Base-by-base conservation (phyloP, 35 echinoderm and acorn worm species). In the Heliocidaris tuberculata region DNA sequence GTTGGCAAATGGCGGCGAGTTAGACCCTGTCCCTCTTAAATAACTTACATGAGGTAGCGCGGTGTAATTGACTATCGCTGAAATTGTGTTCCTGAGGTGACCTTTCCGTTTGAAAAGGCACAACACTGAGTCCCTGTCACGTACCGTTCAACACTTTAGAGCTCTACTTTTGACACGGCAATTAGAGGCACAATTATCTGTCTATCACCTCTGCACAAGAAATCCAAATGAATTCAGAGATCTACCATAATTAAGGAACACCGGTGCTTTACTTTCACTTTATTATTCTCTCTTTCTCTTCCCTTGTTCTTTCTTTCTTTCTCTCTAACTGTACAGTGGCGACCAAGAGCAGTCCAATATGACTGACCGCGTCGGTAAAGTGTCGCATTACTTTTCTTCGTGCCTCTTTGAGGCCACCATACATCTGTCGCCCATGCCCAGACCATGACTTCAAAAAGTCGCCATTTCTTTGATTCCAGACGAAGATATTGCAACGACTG, bases 101-200 rank as follows among this genome's bases (percentile, higher is more conserved):
- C 87, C 87, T 89, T 89, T 89, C 87, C 87, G 31, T 47, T 89
- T 89, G 87, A 89, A 89, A 89, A 89, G 87, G 87, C 87, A 89
- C 87, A 89, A 32, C 31, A 89, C 24, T 32, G 87, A 89, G 87
- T 89, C 87, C 87, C 87, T 89, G 87, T 89, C 87, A 89, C 87
- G 87, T 89, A 47, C 19, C 87, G 87, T 48, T 48, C 31, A 89
- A 89, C 87, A 89, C 87, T 89, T 89, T 89, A 32, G 47, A 89
- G 87, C 87, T 89, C 87, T 89, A 89, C 87, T 89, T 89, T 89
- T 89, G 87, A 89, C 87, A 89, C 87, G 87, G 87, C 87, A 89
- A 89, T 89, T 89, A 89, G 47, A 48, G 47, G 32, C 31, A 89
- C 87, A 89, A 89, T 89, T 89, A 89, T 89, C 87, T 89, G 87